Evolutionary conservation across 2,888 invertebrate genomes (phyloP), one percentile per base, ranked within the genome.

Genomic region (Dicyrtoma fusca): DNA sequence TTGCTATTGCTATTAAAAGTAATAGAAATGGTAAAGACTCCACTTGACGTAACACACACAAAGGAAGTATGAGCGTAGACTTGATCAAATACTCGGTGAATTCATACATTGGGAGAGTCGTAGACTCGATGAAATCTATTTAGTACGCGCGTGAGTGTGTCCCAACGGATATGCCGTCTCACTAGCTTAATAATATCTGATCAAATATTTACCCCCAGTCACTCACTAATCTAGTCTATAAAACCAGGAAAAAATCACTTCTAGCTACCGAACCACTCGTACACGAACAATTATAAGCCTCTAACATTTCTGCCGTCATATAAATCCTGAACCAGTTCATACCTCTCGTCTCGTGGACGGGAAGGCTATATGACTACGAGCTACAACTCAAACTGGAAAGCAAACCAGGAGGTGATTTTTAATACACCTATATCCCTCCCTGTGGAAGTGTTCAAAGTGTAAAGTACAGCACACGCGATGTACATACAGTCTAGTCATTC

Each of bases 161-260:
- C 53, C 53, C 53, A 53, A 53, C 19, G 53, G 53, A 53, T 53
- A 19, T 17, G 53, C 53, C 53, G 49, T 55, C 59, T 59, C 59
- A 59, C 59, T 25, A 59, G n/a, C 34, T 23, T 59, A n/a, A 63
- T 63, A 63, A 63, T 63, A 47, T 63, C 44, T 47, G 47, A 63
- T 63, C 63, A 63, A 63, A 63, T 63, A 63, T 47, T 63, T 44
- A 63, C 63, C 63, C 47, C 47, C 23, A 44, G 44, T 45, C 26
- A 62, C 19, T 44, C 42, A 68, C 19, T 55, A 57, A 68, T 68
- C 68, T 44, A n/a, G 68, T 63, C 47, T 19, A 47, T 63, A 63
- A 63, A 63, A 63, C 47, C 10, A 63, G 63, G 47, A 63, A 47
- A 47, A 63, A 63, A 47, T 63, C 63, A 17, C 13, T 45, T 19